Evolutionary conservation across 2,797 vertebrate species (phyloP).

Genomic region (Eremophila alpestris): DNA sequence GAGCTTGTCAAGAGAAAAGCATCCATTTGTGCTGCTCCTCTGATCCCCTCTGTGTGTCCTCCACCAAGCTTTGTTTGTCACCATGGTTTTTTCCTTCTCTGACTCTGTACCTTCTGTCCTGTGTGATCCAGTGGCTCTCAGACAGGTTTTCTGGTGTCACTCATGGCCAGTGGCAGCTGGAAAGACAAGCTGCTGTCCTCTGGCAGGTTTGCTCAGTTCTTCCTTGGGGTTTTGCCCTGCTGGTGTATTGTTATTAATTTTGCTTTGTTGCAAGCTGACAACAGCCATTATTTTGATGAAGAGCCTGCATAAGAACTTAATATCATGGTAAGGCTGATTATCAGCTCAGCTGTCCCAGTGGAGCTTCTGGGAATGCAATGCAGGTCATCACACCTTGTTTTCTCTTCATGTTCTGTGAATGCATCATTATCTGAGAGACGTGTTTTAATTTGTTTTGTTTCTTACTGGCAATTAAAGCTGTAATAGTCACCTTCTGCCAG

Average conservation of each 20-base stretch:
- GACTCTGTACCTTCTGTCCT: neutral
- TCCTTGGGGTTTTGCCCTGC: neutral
- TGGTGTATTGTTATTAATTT: neutral
- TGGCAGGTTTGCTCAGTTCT: neutral
- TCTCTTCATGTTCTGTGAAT: neutral
- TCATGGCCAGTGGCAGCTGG: neutral
- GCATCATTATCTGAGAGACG: neutral
- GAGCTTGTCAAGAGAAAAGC: neutral
- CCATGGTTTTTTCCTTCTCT: neutral
- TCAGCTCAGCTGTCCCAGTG: neutral
- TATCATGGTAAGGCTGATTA: neutral
- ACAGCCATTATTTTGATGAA: neutral
- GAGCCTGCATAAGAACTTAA: neutral
- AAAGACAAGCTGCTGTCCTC: neutral
- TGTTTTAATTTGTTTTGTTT: neutral
- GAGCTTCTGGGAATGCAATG: neutral
- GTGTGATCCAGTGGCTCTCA: neutral
- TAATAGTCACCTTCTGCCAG: neutral
- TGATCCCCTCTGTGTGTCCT: neutral
- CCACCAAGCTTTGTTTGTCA: neutral
- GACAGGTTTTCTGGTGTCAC: neutral
- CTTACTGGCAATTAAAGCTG: neutral
- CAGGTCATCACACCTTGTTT: neutral
- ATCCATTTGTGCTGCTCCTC: neutral
- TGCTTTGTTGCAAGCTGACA: neutral